Conservation (phyloP, 2,113 vertebrate genomes). For the Eulemur macaco region DNA sequence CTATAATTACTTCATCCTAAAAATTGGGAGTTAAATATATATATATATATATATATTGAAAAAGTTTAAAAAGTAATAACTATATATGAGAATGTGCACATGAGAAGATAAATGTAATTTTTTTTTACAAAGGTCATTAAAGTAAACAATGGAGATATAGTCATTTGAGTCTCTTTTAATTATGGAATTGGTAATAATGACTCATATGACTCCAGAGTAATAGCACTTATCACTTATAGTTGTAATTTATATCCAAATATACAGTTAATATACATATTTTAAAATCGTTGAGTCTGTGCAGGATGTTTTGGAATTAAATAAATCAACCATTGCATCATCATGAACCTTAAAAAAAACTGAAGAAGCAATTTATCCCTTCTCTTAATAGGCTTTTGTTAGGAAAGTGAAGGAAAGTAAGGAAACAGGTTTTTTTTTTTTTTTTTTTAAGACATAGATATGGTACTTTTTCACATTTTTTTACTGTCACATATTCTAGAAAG, state of each 20-base stretch:
- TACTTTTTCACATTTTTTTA: not conserved
- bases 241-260: not conserved
- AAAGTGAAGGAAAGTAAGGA: not conserved
- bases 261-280: not conserved
- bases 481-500: not conserved
- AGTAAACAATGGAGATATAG: not conserved
- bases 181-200: not conserved
- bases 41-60: not conserved
- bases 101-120: not conserved
- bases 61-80: not conserved
- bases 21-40: not conserved
- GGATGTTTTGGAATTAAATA: not conserved
- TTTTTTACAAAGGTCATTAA: not conserved
- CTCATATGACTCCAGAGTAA: not conserved
- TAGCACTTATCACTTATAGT: not conserved
- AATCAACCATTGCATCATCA: not conserved
- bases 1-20: not conserved
- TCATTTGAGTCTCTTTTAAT: not conserved
- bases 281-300: not conserved
- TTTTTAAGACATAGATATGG: not conserved
- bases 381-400: not conserved
- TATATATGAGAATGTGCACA: not conserved
- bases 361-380: not conserved
- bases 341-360: not conserved
- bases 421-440: not conserved